These are phyloP conservation scores for Masnerella sp. DNA, from an alignment of 2,888 invertebrate species.

Conservation along the genomic window DNA sequence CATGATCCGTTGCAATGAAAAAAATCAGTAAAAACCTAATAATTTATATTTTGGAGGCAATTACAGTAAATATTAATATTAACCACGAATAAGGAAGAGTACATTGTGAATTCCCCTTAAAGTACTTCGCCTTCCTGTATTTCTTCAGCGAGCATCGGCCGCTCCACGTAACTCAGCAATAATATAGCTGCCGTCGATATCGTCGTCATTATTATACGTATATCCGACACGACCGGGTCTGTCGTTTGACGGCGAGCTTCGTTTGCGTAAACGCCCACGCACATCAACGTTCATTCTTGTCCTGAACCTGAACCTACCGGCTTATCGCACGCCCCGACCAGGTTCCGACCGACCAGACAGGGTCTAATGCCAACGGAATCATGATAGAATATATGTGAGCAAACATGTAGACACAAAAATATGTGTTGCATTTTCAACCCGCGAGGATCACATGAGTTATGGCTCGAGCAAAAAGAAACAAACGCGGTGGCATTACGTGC, in stretches of 20 bases:
- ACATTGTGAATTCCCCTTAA: too few species aligned
- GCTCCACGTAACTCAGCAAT: slow-evolving; percentile 47
- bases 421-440: not conserved
- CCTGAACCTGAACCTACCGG: slow-evolving; percentile 46
- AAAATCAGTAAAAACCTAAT: too few species aligned
- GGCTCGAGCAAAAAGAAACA: not conserved
- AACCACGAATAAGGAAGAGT: too few species aligned
- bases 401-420: slow-evolving; percentile 30
- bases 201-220: slow-evolving; percentile 44
- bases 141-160: slow-evolving; percentile 18
- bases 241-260: slow-evolving; percentile 50
- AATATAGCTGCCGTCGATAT: slow-evolving; percentile 48
- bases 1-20: too few species aligned
- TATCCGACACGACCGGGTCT: slow-evolving; percentile 26
- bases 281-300: slow-evolving; percentile 52
- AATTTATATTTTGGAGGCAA: too few species aligned
- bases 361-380: slow-evolving; percentile 47
- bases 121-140: slow-evolving; percentile 26
- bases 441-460: not conserved
- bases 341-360: slow-evolving; percentile 35
- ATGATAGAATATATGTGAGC: slow-evolving; percentile 32
- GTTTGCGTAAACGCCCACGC: slow-evolving; percentile 56
- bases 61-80: too few species aligned
- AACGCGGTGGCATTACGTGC: too few species aligned
- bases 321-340: slow-evolving; percentile 34